Evolutionary conservation across 2,113 vertebrate species (phyloP), one percentile per base, ranked within the genome.

Genomic region (Erinaceus europaeus): DNA sequence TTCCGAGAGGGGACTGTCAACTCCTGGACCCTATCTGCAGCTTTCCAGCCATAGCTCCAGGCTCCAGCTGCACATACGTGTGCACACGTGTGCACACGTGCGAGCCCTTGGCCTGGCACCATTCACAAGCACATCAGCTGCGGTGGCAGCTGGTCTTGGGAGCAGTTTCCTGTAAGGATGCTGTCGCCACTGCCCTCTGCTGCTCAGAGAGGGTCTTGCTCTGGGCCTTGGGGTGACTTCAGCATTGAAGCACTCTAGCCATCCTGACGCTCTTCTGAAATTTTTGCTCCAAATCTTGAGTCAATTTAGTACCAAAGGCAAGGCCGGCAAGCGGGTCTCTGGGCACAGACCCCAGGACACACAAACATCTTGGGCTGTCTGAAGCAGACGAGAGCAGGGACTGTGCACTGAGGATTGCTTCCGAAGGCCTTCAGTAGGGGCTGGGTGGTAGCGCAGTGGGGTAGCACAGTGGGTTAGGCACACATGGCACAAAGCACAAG

Each of bases 251-350:
- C 90, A 96, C 95, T 95, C 82, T 42, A 94, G 93, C 84, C 92
- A 95, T 88, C 75, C 59, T 81, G n/a, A n/a, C n/a, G n/a, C 81
- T 91, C 74, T 69, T 93, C 93, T 78, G 87, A 94, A 93, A 81
- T 81, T 86, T 90, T n/a, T 90, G 84, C 40, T 92, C 75, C 91
- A 94, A 94, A 90, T 81, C 95, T 95, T 95, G 94, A 96, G 94
- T 90, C 86, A 94, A 96, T 95, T 95, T 94, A 94, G 89, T 82
- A 94, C 74, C 87, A 95, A 71, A 38, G 81, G 80, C 64, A 64
- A 90, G 89, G 95, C 95, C 89, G 91, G 94, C 81, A 94, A 92
- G 93, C 79, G 86, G 93, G 93, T 89, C 83, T 86, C 69, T 61
- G 65, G 92, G 95, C 93, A 92, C 86, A 74, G 80, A 32, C 90